These are phyloP conservation scores for Noturus placidus DNA, from an alignment of 2,113 vertebrate species.

Conservation along the genomic window DNA sequence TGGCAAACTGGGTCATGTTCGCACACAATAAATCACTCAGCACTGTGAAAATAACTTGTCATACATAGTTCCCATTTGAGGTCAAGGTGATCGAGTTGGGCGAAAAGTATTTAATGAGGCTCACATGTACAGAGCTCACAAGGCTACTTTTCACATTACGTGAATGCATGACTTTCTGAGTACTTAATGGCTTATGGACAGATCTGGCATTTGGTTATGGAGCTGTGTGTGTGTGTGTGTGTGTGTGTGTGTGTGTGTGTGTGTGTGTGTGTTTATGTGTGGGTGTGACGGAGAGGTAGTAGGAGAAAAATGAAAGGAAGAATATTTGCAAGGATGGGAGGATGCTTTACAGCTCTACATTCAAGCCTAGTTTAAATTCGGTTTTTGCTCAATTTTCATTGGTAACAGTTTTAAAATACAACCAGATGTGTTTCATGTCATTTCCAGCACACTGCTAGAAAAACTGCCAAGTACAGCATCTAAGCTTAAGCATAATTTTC, in stretches of 20 bases:
- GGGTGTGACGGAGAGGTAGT: not conserved
- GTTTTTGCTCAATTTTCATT: conserved; percentile 42
- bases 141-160: conserved; percentile 31
- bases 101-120: conserved; percentile 19
- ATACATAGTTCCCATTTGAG: conserved; percentile 9
- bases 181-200: conserved; percentile 66
- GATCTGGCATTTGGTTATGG: conserved; percentile 65
- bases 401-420: conserved; percentile 46
- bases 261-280: conserved; percentile 8
- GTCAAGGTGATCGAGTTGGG: conserved; percentile 19
- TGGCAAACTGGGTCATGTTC: not conserved
- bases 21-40: conserved; percentile 21
- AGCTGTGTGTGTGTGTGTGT: conserved; percentile 34
- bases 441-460: conserved; percentile 18
- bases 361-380: conserved; percentile 36
- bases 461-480: conserved; percentile 34
- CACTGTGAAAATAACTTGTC: conserved; percentile 3
- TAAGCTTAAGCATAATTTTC: not conserved
- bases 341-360: conserved; percentile 34
- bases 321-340: conserved; percentile 46
- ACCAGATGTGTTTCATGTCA: conserved; percentile 50
- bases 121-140: conserved; percentile 6
- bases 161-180: conserved; percentile 66
- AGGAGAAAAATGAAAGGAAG: conserved; percentile 33
- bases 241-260: not conserved